phyloP scores from a whole-genome alignment of 2,888 invertebrate species.

The Scelioninae gen. 1 region DNA sequence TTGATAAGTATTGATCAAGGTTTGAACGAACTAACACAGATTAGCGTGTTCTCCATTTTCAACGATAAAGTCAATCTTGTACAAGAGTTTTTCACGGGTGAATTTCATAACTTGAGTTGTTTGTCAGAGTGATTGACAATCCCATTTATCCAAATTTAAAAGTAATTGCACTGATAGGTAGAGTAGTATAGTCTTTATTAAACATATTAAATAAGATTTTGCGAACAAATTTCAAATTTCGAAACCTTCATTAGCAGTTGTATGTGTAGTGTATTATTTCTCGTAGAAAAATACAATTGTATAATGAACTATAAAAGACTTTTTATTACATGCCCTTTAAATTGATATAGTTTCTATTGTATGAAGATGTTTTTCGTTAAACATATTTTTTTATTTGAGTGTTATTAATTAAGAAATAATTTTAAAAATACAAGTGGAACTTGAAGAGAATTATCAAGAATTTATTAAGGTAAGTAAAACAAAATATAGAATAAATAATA shows the following conservation, averaged over 20 bases:
- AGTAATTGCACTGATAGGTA: slow-evolving; percentile 31
- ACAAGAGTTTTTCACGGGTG: slow-evolving; percentile 23
- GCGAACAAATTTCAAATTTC: slow-evolving; percentile 24
- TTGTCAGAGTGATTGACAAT: slow-evolving; percentile 40
- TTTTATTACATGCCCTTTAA: neutral
- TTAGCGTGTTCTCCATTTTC: slow-evolving; percentile 22
- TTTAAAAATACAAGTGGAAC: too few species aligned
- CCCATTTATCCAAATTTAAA: slow-evolving; percentile 24
- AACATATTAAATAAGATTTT: slow-evolving; percentile 23
- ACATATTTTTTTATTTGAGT: too few species aligned
- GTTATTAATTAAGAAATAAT: too few species aligned
- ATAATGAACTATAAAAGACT: neutral
- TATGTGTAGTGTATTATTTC: slow-evolving; percentile 56
- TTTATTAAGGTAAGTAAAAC: too few species aligned
- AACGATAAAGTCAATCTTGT: slow-evolving; percentile 21
- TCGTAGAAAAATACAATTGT: slow-evolving; percentile 55
- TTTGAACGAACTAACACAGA: slow-evolving; percentile 8
- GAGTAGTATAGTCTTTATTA: slow-evolving; percentile 12
- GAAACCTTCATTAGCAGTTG: slow-evolving; percentile 51
- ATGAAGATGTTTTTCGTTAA: too few species aligned
- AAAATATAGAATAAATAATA: too few species aligned
- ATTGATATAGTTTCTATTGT: too few species aligned
- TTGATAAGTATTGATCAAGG: slow-evolving; percentile 47
- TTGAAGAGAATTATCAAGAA: too few species aligned
- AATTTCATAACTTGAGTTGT: slow-evolving; percentile 12